Evolutionary conservation across 1,140 invertebrate species (phyloP).

Genomic region (Zeugodacus cucurbitae): DNA sequence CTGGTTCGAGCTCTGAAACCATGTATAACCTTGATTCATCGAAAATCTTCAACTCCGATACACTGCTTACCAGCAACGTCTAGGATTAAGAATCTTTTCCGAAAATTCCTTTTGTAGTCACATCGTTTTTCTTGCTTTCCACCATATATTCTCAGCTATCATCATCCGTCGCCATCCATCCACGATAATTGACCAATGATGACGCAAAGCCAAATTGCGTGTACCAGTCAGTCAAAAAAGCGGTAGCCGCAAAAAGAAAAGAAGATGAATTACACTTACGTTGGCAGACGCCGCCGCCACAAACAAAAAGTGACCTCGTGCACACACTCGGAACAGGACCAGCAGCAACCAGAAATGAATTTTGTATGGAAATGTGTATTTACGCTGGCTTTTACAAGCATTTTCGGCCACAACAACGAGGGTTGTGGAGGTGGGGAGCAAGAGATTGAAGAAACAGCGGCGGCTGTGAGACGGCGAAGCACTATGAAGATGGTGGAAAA

Average conservation of each 20-base stretch:
- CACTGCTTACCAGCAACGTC: too few relatives aligned
- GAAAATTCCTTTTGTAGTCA: too few relatives aligned
- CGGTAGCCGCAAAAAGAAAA: background rate
- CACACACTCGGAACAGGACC: background rate
- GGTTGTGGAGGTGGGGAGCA: background rate
- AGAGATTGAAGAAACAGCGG: background rate
- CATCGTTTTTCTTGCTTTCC: too few relatives aligned
- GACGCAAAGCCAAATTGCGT: slow-evolving; percentile 27
- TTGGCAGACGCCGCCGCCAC: background rate
- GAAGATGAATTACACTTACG: background rate
- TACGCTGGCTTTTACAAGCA: background rate
- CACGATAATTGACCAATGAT: slow-evolving; percentile 28
- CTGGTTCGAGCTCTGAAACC: too few relatives aligned
- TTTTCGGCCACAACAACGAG: background rate
- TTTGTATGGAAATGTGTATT: background rate
- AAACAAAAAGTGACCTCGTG: background rate
- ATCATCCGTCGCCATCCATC: background rate
- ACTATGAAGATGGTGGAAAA: background rate
- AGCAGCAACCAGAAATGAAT: background rate
- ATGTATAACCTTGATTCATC: too few relatives aligned
- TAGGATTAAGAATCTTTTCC: too few relatives aligned
- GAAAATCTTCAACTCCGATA: too few relatives aligned
- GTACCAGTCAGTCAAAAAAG: background rate
- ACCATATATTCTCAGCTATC: background rate
- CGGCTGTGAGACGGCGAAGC: background rate